phyloP scores from a whole-genome alignment of 30 jellyfish, hydroid and myxozoan genomes.

The Clytia hemisphaerica region DNA sequence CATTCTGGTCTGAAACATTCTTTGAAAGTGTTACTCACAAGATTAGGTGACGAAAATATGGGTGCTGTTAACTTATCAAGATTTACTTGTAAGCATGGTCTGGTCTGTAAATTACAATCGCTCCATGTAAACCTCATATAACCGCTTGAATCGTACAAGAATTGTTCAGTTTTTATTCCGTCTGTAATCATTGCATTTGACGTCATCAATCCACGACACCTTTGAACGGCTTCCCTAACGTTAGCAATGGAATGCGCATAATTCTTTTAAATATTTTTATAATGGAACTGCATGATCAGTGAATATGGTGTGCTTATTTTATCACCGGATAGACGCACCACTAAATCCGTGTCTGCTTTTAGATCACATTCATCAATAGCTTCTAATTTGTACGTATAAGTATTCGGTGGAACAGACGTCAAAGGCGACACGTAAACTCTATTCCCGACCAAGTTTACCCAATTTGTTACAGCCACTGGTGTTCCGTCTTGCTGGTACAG shows the following conservation, averaged over 20 bases:
- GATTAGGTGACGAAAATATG: conserved; percentile 27
- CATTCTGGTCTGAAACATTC: conserved; percentile 27
- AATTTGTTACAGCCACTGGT: conserved; percentile 6
- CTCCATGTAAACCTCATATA: conserved; percentile 21
- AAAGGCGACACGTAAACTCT: conserved; percentile 48
- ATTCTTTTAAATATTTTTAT: neutral
- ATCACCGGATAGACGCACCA: conserved; percentile 12
- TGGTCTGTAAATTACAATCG: neutral
- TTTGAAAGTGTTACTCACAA: conserved; percentile 16
- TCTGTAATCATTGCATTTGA: neutral
- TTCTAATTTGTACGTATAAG: conserved; percentile 27
- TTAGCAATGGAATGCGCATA: neutral
- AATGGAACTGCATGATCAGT: neutral
- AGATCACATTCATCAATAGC: conserved; percentile 65
- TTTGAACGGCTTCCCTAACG: conserved; percentile 4
- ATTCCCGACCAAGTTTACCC: conserved; percentile 44
- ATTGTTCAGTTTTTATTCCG: conserved; percentile 12
- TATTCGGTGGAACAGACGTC: conserved; percentile 25
- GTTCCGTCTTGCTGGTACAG: conserved; percentile 31
- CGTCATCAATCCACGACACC: neutral
- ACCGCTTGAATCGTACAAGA: neutral
- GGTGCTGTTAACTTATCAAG: conserved; percentile 9
- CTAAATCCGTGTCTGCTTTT: conserved; percentile 28
- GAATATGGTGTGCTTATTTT: conserved; percentile 5
- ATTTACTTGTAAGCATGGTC: conserved; percentile 28